These are phyloP conservation scores for Therioaphis trifolii DNA, from an alignment of 2,888 invertebrate species.

Conservation along the genomic window DNA sequence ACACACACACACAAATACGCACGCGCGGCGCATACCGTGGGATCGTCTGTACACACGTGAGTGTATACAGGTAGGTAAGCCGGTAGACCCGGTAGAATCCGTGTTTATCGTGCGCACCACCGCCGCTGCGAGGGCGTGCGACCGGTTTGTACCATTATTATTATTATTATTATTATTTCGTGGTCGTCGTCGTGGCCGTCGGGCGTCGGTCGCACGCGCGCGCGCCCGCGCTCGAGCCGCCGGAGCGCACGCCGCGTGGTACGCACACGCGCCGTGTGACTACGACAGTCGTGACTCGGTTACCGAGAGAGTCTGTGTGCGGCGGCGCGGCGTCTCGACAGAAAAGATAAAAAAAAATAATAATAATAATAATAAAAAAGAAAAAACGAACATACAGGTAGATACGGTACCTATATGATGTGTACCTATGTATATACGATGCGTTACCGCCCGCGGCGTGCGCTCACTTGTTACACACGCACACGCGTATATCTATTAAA, in stretches of 20 bases:
- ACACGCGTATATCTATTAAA: neutral
- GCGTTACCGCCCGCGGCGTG: conserved; percentile 31
- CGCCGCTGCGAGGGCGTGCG: conserved; percentile 57
- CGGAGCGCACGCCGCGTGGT: neutral
- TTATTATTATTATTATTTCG: neutral
- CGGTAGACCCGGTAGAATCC: conserved; percentile 39
- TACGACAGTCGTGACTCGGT: conserved; percentile 56
- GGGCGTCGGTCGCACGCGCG: neutral
- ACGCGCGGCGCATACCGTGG: neutral
- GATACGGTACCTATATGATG: neutral
- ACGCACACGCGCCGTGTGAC: conserved; percentile 5
- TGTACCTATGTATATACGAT: too few relatives aligned
- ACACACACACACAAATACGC: neutral
- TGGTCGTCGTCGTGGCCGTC: conserved; percentile 19
- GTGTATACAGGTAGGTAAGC: neutral
- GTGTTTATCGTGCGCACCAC: conserved; percentile 46
- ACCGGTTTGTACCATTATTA: conserved; percentile 45
- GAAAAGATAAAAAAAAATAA: conserved; percentile 5
- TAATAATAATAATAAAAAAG: neutral
- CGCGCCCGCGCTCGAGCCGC: neutral
- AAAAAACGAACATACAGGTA: too few relatives aligned
- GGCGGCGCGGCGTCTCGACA: conserved; percentile 4
- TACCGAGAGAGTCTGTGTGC: neutral
- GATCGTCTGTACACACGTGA: neutral
- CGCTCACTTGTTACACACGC: conserved; percentile 40